Conservation (phyloP, 2,888 invertebrate genomes). For the Netelia virgata region DNA sequence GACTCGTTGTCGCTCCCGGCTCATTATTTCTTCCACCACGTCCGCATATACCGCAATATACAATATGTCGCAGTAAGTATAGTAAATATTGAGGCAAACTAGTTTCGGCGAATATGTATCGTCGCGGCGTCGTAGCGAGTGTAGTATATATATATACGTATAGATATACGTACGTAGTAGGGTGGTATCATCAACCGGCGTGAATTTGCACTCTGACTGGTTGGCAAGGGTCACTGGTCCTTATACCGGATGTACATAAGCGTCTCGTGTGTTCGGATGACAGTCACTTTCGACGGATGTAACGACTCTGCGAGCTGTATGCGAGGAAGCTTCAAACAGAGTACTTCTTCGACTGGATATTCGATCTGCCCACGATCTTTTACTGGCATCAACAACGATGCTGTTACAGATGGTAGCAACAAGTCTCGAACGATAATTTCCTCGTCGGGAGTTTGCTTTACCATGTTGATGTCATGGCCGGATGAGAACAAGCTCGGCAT, state of each 20-base stretch:
- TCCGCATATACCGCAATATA: conserved; percentile 19
- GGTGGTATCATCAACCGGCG: conserved; percentile 58
- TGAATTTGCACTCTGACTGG: conserved; percentile 64
- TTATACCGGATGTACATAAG: conserved; percentile 39
- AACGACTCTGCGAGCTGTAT: conserved; percentile 12
- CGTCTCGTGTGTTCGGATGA: conserved; percentile 36
- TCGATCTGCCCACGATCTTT: conserved; percentile 61
- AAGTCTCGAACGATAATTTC: conserved; percentile 15
- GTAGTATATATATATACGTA: too few relatives aligned
- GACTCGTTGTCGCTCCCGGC: conserved; percentile 75
- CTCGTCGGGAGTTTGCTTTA: neutral
- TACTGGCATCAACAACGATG: conserved; percentile 3
- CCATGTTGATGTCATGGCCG: neutral
- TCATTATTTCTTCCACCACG: conserved; percentile 66
- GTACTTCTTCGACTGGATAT: conserved; percentile 27
- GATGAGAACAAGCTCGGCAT: conserved; percentile 8
- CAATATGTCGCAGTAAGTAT: conserved; percentile 24
- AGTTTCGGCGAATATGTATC: conserved; percentile 16
- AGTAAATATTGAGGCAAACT: conserved; percentile 16
- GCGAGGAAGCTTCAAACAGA: neutral
- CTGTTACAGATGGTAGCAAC: conserved; percentile 13
- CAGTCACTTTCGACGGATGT: conserved; percentile 43
- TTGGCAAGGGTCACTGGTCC: conserved; percentile 44
- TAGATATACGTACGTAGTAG: too few relatives aligned
- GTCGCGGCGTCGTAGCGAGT: neutral